Evolutionary conservation across 2,888 invertebrate genomes (phyloP), one percentile per base, ranked within the genome.

Genomic region (Phorcus lineatus): DNA sequence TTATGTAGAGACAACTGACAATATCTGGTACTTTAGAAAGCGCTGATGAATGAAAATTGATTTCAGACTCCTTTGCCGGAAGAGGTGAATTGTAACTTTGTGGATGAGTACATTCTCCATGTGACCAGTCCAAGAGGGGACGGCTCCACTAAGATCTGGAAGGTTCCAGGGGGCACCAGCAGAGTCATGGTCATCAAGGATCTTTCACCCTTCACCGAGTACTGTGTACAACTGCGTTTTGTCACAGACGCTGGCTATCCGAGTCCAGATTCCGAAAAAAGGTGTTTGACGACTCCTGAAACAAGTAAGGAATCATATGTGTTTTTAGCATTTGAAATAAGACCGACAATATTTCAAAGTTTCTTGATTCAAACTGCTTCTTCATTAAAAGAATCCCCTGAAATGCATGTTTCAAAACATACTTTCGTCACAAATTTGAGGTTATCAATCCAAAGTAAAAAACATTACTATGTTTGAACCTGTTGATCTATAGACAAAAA

Each of bases 151-250:
- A 52, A 75, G 13, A 80, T 70, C 17, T 82, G 78, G 77, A 74
- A 70, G 52, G 40, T 83, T 7, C 78, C 86, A 11, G 88, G 85
- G 13, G 85, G 85, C 2, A 81, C 81, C 11, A 81, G 82, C 24
- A 85, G 85, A 66, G 82, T 84, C 31, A 83, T 88, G 36, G 77
- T 86, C 66, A 85, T 91, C 17, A 84, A 86, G 1, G 87, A 90
- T 57, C 85, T 89, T 0, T 81, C 85, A 24, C 90, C 91, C 0
- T 88, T 84, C 54, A 90, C 89, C 0, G 79, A 81, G 78, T 91
- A 90, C 80, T 91, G 91, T 81, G 86, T 89, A 2, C 81, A 85
- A 22, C 83, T 91, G 28, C 82, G 83, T 67, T 90, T 86, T 78
- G 83, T 86, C 54, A 90, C 88, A 75, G 87, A 88, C 75, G 82